Evolutionary conservation across 92 coral and sea anemone genomes (phyloP), one percentile per base, ranked within the genome.

Genomic region (Zoanthus sociatus): DNA sequence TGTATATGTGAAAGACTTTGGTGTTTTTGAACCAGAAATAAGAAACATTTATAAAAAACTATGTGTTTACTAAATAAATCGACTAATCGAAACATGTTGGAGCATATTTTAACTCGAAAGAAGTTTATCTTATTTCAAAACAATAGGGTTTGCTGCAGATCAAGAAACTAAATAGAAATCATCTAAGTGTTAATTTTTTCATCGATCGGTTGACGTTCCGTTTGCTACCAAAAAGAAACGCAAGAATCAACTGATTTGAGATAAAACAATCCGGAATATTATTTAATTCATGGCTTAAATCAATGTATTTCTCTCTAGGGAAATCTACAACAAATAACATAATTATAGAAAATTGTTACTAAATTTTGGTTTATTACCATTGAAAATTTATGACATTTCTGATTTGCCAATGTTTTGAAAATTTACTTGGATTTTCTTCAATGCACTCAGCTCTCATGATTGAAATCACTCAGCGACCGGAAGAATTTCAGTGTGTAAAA

Each of bases 401-500:
- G 42, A 7, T 50, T 7, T 50, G 55, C 10, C 55, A 50, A 50
- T 50, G 1, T 50, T 50, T 81, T 33, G 14, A 7, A 12, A 71
- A 64, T 11, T 30, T 6, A 0, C n/a, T 7, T 46, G 54, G 11
- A 26, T 9, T 32, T 47, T 63, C 37, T 18, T 44, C 8, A 30
- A 66, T 37, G 61, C 42, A 37, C 42, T 37, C 1, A 68, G 11
- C 45, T 37, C 21, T 14, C 0, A 66, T 12, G 67, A 30, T 8
- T 26, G 17, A 18, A 81, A 45, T 33, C 63, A 14, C 47, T 81
- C 20, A 8, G 15, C 58, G 60, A 81, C 85, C 85, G 85, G 85
- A 81, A 81, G 75, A 66, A 81, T 45, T 15, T 47, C 8, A 30
- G 47, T 81, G 12, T 81, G 85, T 81, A 81, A 81, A 81, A 20